Percentiles rank a stretch among this genome's conserved stretches.
Evolutionary conservation across 2,113 vertebrate species (phyloP).

Genomic region (Candoia aspera): DNA sequence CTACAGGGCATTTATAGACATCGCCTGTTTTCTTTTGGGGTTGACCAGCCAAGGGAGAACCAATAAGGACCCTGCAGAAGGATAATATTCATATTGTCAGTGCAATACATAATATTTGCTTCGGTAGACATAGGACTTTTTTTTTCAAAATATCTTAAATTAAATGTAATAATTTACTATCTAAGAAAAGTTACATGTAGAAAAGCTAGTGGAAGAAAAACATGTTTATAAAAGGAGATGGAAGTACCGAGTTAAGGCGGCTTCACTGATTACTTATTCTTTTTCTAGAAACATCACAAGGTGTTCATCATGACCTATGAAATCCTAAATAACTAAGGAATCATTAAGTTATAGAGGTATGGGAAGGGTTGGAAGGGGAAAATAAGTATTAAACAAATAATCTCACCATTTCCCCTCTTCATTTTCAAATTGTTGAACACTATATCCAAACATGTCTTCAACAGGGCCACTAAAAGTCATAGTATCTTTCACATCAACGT

Average conservation of each 20-base stretch:
- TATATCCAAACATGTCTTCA: conserved; percentile 97
- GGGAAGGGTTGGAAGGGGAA: no score
- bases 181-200: background rate
- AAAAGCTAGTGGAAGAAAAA: background rate
- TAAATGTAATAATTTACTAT: background rate
- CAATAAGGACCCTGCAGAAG: conserved; percentile 90
- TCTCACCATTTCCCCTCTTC: conserved; percentile 95
- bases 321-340: background rate
- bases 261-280: background rate
- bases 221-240: background rate
- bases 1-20: conserved; percentile 93
- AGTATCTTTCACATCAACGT: conserved; percentile 92
- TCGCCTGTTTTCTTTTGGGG: conserved; percentile 89
- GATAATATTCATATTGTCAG: conserved; percentile 36
- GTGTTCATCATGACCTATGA: background rate
- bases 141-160: background rate
- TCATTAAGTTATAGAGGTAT: background rate
- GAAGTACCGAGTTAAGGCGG: background rate
- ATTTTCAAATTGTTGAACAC: conserved; percentile 96
- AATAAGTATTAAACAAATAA: background rate
- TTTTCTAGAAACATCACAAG: background rate
- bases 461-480: conserved; percentile 88
- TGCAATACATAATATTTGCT: background rate
- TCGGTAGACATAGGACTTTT: background rate
- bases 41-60: conserved; percentile 91